A percentile compares a stretch with the other conserved stretches of the same genome.
These are phyloP conservation scores for Holothuria scabra DNA, from an alignment of 53 echinoderm and acorn worm species.

Conservation along the genomic window DNA sequence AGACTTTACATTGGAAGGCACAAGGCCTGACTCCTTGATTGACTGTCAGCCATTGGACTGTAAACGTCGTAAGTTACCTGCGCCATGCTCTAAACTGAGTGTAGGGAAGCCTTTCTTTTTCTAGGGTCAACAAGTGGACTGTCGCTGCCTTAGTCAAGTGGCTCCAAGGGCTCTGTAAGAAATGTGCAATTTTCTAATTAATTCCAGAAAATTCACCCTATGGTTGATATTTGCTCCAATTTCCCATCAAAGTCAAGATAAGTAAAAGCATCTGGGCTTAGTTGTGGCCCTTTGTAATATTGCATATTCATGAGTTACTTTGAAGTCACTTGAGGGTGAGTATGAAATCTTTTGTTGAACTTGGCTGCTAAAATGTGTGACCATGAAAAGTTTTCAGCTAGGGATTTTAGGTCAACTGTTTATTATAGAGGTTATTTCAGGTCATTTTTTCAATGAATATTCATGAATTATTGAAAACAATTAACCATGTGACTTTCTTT, in stretches of 20 bases:
- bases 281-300: not conserved
- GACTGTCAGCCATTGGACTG: conserved; percentile 77
- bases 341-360: conserved; percentile 12
- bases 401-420: not conserved
- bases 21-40: conserved; percentile 59
- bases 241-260: too few relatives aligned
- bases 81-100: conserved; percentile 17
- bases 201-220: not conserved
- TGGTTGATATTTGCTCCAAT: too few relatives aligned
- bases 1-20: conserved; percentile 67
- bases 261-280: not conserved
- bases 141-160: too few relatives aligned
- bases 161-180: not conserved
- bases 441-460: conserved; percentile 13
- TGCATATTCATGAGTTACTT: conserved; percentile 49
- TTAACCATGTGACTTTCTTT: too few relatives aligned
- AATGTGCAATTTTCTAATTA: not conserved
- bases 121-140: conserved; percentile 18
- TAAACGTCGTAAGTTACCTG: conserved; percentile 75
- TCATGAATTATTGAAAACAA: not conserved
- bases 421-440: conserved; percentile 33
- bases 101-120: conserved; percentile 17
- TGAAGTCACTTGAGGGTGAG: conserved; percentile 22
- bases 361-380: conserved; percentile 46
- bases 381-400: conserved; percentile 30